Evolutionary conservation across 64 coral and sea anemone species (phyloP), one percentile per base, ranked within the genome.

Genomic region (Trachythela sp.): DNA sequence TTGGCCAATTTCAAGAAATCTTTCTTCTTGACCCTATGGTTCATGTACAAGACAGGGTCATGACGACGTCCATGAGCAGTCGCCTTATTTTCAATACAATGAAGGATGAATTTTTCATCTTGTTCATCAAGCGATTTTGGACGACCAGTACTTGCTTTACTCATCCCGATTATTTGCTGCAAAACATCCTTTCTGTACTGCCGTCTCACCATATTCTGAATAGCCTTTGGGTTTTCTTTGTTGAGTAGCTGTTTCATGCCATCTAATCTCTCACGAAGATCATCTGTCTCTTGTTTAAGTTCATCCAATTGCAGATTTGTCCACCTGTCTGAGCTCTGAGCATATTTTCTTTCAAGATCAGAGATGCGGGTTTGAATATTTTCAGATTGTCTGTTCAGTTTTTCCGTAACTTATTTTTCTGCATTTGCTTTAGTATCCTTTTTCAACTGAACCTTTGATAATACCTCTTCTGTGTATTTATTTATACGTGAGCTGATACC

Each of bases 1-100:
- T 84, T 86, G 8, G 85, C 85, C 2, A 86, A 14, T 48, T 48
- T 48, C 22, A 86, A 36, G 51, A 89, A 84, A 51, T 83, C 45
- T 59, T 70, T 89, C 48, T 89, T 83, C 31, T 89, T 89, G 3
- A 89, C 88, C 83, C 88, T 89, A 48, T 89, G 48, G 26, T 51
- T 51, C 27, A 50, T 86, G 29, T 86, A 86, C 13, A 86, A 18
- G 8, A 86, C 85, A 48, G 45, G 8, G 31, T 86, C 85, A 50
- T 83, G 72, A 20, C 88, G 58, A 22, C 87, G 24, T 13, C 59
- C 87, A 88, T 83, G 76, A 34, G 76, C 76, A 83, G 76, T 83
- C 34, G 85, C 85, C 29, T 87, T 87, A 11, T 9, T 59, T 20
- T 87, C 85, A 60, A 87, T 87, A 30, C 85, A 87, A 8, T 59